Base-by-base conservation (phyloP, 2,888 invertebrate species). In the Eilema griseolum region DNA sequence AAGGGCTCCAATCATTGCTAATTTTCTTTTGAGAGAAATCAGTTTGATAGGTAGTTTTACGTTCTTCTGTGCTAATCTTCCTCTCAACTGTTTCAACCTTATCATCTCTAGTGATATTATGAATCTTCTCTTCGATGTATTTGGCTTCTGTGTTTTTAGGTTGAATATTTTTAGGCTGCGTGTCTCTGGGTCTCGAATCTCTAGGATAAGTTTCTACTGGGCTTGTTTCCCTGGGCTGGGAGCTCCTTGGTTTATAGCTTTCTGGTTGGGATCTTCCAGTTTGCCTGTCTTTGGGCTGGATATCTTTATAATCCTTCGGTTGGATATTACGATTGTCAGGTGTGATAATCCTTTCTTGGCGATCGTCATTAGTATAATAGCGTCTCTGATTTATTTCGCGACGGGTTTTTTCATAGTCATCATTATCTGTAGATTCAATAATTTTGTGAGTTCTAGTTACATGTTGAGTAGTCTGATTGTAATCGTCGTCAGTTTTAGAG, bases 1-100 rank as follows among this genome's bases (percentile, higher is more conserved):
- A 96, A 0, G 97, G 96, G 85, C 97, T 97, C 82, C 96, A 95
- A 69, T 97, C 97, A 57, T 96, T 96, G 77, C 96, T 96, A 28
- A 97, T 96, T 79, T 93, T 94, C 77, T 95, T 96, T 65, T 94
- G 95, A 7, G 93, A 92, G 79, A 92, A 96, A 79, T 96, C 96
- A 57, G 94, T 91, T 81, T 96, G 94, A 79, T 97, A 96, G 0
- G 96, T 96, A 5, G 96, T 96, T 80, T 96, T 95, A 84, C 96
- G 96, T 74, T 96, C 93, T 69, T 95, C 91, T 66, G 82, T 92
- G 37, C 91, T 91, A 0, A 83, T 87, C 68, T 89, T 92, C 66
- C 82, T 89, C 67, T 93, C 89, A 1, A 89, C 71, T 24, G 84
- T 89, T 74, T 91, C 88, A 37, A 84, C 78, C 77, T 89, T 88